Conservation (phyloP, 2,797 vertebrate genomes). For the Xiphophorus birchmanni region DNA sequence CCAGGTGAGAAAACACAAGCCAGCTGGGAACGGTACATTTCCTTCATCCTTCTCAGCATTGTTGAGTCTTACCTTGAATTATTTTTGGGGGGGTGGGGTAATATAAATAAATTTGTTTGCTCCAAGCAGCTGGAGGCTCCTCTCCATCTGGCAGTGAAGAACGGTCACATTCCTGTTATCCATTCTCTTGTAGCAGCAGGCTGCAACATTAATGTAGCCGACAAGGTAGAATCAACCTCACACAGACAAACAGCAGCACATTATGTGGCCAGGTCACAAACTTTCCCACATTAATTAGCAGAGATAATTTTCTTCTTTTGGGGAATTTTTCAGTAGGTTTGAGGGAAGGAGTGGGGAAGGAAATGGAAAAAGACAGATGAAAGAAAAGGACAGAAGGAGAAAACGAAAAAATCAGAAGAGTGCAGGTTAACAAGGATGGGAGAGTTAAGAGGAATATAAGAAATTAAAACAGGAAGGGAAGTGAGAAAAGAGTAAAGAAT, state of each 20-base stretch:
- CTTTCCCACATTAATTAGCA: neutral
- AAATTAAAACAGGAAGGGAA: neutral
- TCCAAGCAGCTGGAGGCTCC: slow-evolving; percentile 83
- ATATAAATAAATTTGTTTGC: slow-evolving; percentile 34
- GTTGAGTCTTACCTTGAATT: neutral
- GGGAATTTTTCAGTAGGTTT: neutral
- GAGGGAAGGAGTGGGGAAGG: neutral
- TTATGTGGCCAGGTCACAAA: neutral
- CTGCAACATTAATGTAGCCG: slow-evolving; percentile 80
- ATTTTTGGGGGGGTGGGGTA: neutral
- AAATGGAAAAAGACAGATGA: neutral
- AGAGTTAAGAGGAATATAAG: neutral
- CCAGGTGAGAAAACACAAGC: slow-evolving; percentile 71
- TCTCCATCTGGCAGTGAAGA: slow-evolving; percentile 87
- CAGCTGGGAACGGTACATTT: slow-evolving; percentile 24
- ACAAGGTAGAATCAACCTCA: slow-evolving; percentile 75
- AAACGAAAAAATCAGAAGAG: neutral
- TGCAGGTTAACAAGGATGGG: neutral
- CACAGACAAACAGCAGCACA: slow-evolving; percentile 3
- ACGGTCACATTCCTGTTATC: slow-evolving; percentile 80
- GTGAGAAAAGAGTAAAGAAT: neutral
- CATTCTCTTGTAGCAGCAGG: slow-evolving; percentile 82
- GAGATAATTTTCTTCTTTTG: neutral
- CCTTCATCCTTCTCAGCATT: neutral
- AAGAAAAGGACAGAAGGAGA: neutral